Base-by-base conservation (phyloP, 2,113 vertebrate genomes). In the Willisornis vidua region DNA sequence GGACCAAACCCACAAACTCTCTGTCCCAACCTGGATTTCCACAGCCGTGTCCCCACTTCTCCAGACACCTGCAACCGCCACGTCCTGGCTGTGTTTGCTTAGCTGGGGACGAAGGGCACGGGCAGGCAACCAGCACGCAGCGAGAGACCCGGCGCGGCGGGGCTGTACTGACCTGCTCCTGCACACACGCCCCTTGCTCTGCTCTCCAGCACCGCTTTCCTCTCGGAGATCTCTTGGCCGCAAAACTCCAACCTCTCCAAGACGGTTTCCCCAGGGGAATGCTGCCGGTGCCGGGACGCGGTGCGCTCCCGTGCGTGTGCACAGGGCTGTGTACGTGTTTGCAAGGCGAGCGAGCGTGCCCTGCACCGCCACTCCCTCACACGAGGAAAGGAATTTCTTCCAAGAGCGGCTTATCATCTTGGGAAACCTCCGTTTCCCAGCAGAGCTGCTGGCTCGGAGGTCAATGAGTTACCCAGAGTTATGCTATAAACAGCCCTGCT, bases 341-440 rank as follows among this genome's bases (percentile, higher is more conserved):
- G 39, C 19, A 3, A 41, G 88, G 68, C 79, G 5, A 52, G 66
- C 2, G 43, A 68, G 82, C 29, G 54, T 39, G 91, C 75, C 93
- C 93, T 8, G 83, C 17, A 0, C 85, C 3, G 72, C 93, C 96
- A n/a, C 95, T 95, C 94, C 96, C 95, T 89, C 35, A 3, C 61
- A 24, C 5, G 3, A 71, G 89, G 89, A 70, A 23, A 95, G 82
- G 87, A 86, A 94, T 95, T 76, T 86, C 89, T 95, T 57, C 93
- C 59, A 28, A 74, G 91, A 77, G 90, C 14, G 1, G 80, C 96
- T 97, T 95, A 95, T 96, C 94, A n/a, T 76, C 67, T 80, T 33
- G 87, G 95, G 92, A 95, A 93, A 93, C 89, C 96, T 96, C 96
- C 25, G 46, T 59, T 97, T 94, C 93, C 93, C 95, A 71, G 94